Percentiles rank a stretch among this genome's conserved stretches.
Evolutionary conservation across 2,113 vertebrate genomes (phyloP).

Genomic region (Calidris pugnax): DNA sequence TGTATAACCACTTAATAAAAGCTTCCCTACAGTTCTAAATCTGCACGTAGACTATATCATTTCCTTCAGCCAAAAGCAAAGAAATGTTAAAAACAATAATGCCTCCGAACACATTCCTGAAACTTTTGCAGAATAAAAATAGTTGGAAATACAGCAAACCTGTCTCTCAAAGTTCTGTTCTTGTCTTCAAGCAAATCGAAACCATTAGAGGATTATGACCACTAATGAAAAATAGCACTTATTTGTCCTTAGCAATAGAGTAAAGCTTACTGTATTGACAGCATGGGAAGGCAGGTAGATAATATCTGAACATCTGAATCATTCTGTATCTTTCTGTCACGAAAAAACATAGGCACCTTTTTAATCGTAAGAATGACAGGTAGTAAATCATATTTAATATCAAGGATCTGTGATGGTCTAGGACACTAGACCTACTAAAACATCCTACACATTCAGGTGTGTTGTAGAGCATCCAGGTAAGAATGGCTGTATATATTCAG

Average conservation of each 20-base stretch:
- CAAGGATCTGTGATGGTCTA: background rate
- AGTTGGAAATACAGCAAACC: background rate
- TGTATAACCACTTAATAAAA: background rate
- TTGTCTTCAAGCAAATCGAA: background rate
- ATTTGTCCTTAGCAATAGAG: background rate
- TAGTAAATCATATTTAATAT: background rate
- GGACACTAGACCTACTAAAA: background rate
- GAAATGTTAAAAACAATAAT: background rate
- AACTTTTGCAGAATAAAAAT: background rate
- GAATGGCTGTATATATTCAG: background rate
- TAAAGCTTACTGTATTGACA: background rate
- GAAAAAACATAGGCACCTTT: background rate
- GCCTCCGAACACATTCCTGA: background rate
- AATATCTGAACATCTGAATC: background rate
- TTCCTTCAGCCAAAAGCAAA: background rate
- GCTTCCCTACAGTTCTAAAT: background rate
- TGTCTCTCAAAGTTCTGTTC: background rate
- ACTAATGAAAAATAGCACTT: background rate
- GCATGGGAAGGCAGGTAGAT: background rate
- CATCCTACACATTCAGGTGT: background rate
- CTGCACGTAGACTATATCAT: background rate
- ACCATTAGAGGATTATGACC: background rate
- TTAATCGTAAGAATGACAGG: background rate
- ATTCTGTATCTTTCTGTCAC: background rate
- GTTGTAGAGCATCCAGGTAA: background rate